A percentile compares a stretch with the other conserved stretches of the same genome.
Conservation (phyloP, 1,140 invertebrate genomes). For the Conus ventricosus region DNA sequence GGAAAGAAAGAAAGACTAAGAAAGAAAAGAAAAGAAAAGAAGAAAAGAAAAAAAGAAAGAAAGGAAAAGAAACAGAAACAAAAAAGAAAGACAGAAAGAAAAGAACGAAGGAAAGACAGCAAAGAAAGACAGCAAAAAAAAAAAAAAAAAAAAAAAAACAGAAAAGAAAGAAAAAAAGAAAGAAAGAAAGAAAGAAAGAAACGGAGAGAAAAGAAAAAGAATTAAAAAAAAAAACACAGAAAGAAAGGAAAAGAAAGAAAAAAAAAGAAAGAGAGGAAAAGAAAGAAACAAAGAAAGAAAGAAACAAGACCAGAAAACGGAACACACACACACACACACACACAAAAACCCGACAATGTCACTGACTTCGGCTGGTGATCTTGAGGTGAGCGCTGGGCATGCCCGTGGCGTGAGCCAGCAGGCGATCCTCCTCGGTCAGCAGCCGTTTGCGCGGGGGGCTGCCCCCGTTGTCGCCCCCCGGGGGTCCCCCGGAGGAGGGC, state of each 20-base stretch:
- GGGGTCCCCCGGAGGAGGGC: conserved; percentile 52
- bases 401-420: conserved; percentile 70
- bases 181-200: background rate
- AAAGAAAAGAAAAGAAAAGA: background rate
- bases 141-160: background rate
- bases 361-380: conserved; percentile 89
- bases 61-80: background rate
- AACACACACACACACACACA: too few relatives aligned
- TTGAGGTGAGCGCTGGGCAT: conserved; percentile 88
- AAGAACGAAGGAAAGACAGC: background rate
- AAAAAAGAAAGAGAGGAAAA: background rate
- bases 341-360: too few relatives aligned
- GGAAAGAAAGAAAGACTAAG: background rate
- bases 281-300: background rate
- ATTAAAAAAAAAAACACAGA: background rate
- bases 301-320: too few relatives aligned
- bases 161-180: background rate
- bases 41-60: background rate
- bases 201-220: background rate
- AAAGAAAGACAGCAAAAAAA: background rate
- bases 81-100: background rate
- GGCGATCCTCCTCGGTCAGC: conserved; percentile 73
- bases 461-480: conserved; percentile 59
- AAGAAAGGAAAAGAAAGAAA: background rate
- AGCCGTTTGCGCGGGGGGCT: conserved; percentile 71